These are phyloP conservation scores for Typhlichthys subterraneus DNA, from an alignment of 2,797 vertebrate genomes.

Conservation along the genomic window DNA sequence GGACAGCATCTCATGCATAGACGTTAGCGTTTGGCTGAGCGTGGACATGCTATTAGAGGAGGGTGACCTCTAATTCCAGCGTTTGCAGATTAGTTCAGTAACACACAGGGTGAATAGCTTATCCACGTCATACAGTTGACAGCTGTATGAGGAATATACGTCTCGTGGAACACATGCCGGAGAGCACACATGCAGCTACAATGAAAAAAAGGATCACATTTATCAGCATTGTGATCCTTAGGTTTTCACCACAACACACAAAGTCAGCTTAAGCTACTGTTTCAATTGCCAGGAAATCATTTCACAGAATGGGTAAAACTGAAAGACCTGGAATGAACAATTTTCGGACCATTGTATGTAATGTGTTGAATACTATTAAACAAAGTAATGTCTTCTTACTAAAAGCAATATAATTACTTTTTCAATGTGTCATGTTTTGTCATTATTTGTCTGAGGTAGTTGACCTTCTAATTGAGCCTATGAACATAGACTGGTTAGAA, in stretches of 20 bases:
- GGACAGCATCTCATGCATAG: constrained; percentile 50
- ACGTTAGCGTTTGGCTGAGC: constrained; percentile 22
- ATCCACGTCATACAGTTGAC: constrained; percentile 41
- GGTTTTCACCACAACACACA: neutral
- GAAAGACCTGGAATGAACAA: constrained; percentile 3
- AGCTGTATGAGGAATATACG: constrained; percentile 32
- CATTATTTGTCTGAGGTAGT: neutral
- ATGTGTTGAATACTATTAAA: too few relatives aligned
- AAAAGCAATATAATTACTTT: neutral
- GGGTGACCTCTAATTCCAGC: constrained; percentile 18
- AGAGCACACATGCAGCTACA: constrained; percentile 54
- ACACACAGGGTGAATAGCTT: constrained; percentile 18
- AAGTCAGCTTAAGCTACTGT: neutral
- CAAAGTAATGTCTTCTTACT: too few relatives aligned
- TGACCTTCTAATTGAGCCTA: neutral
- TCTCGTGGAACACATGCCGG: constrained; percentile 57
- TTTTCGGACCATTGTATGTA: too few relatives aligned
- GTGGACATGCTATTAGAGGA: constrained; percentile 61
- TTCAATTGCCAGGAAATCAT: neutral
- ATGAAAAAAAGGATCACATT: constrained; percentile 20
- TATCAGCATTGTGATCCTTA: constrained; percentile 19
- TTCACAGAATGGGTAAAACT: neutral
- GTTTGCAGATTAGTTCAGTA: constrained; percentile 27
- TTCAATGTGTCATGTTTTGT: neutral
- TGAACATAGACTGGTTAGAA: neutral